Percentiles rank a stretch among this genome's conserved stretches.
Evolutionary conservation across 2,797 vertebrate species (phyloP).

Genomic region (Heterohyrax brucei): DNA sequence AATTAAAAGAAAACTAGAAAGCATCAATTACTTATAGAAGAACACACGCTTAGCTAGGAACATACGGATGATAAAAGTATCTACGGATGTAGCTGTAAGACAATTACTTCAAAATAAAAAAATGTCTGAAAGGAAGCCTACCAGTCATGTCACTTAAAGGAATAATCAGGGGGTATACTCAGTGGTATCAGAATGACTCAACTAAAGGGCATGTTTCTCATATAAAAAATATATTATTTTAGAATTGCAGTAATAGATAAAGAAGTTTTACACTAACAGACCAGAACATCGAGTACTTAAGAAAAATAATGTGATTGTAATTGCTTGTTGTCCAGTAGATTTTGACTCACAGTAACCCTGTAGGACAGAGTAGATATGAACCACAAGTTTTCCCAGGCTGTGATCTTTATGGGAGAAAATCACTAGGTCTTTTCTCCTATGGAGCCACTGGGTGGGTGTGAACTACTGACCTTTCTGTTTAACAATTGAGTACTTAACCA

Average conservation of each 20-base stretch:
- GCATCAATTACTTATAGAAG: slow-evolving; percentile 10
- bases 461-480: not conserved
- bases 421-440: not conserved
- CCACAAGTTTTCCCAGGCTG: too few species aligned
- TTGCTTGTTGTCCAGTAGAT: not conserved
- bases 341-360: not conserved
- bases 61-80: not conserved
- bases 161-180: not conserved
- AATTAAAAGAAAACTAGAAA: slow-evolving; percentile 62
- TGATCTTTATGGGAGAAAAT: too few species aligned
- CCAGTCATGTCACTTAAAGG: not conserved
- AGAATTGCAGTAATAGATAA: not conserved
- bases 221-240: not conserved
- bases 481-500: not conserved
- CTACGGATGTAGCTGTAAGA: not conserved
- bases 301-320: not conserved
- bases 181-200: not conserved
- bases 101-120: not conserved
- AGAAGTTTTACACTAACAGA: not conserved
- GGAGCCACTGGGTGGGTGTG: not conserved
- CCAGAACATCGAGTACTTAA: not conserved
- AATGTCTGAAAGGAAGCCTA: not conserved
- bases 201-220: not conserved
- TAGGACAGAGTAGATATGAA: too few species aligned
- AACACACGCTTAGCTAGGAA: not conserved